phyloP scores from a whole-genome alignment of 2,113 vertebrate species.

The Microtus richardsoni region DNA sequence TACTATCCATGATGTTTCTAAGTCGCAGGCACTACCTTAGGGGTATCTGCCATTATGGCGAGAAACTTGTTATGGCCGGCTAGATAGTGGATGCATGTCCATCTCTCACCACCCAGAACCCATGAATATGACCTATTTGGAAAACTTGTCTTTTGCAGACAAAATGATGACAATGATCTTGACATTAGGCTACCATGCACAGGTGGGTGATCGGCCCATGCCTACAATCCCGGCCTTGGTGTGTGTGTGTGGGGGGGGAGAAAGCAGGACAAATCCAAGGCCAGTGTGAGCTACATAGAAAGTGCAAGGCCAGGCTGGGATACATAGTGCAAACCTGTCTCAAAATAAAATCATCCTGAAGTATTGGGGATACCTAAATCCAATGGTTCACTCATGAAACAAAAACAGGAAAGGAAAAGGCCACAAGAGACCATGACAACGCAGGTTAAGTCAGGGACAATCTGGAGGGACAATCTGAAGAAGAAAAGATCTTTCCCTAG shows the following conservation, averaged over 20 bases:
- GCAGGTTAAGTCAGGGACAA: background rate
- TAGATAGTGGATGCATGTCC: background rate
- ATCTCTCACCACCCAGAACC: background rate
- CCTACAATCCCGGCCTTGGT: background rate
- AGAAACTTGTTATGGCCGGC: background rate
- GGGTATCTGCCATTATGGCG: background rate
- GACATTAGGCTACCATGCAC: background rate
- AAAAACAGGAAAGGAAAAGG: background rate
- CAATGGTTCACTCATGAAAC: background rate
- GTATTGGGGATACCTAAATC: background rate
- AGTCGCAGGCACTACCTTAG: background rate
- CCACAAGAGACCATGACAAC: background rate
- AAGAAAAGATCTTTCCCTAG: background rate
- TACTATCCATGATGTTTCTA: background rate
- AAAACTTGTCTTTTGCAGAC: background rate
- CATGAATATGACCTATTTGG: background rate
- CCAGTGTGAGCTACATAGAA: background rate
- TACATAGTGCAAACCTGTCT: background rate
- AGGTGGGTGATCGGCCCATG: background rate
- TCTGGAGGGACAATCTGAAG: background rate
- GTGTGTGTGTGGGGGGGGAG: background rate
- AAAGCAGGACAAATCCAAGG: background rate
- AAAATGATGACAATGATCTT: background rate
- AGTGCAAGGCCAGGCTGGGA: background rate
- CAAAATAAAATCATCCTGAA: background rate